Base-by-base conservation (phyloP, 2,888 invertebrate species). In the Pemphredon lugubris region DNA sequence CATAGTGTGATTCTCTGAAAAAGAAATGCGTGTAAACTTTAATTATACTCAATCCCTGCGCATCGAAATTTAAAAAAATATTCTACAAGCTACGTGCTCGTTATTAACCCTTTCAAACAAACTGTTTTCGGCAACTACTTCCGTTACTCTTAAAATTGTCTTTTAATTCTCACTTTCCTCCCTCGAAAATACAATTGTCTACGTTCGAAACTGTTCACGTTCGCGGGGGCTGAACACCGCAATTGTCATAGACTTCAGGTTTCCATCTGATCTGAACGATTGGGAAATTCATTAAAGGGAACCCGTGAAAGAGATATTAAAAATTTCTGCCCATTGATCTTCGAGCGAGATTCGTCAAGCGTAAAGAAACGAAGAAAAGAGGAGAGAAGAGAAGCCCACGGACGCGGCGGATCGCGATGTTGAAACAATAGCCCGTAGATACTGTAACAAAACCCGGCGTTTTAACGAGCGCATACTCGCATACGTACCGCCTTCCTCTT, bases 401-500 rank as follows among this genome's bases (percentile, higher is more conserved):
- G 45, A 18, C 44, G 34, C 44, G 61, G 54, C 70, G 76, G 79
- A 76, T 78, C 65, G 65, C 75, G 77, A 77, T 77, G 75, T 65
- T 61, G 77, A 75, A 77, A 77, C 77, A 77, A 77, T 79, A 68
- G 77, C 73, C 59, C 65, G 58, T 55, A 79, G 77, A 77, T 79
- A 77, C 68, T 55, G 65, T 72, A 65, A 68, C 65, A 65, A 72
- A 66, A 76, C 68, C 68, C 65, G 61, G 64, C 71, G 71, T 79
- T 77, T 80, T 66, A 68, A 65, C 76, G 74, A 78, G 78, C 78
- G 61, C 58, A 69, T 71, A 71, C 71, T 40, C 75, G 70, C 70
- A 70, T 70, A 72, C 69, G 71, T 78, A 68, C 69, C 73, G 76
- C 74, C 73, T 72, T 65, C 70, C 77, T 81, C 76, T 84, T 86